These are phyloP conservation scores for Cryptosula pallasiana DNA, from an alignment of 2,888 invertebrate species.

Conservation along the genomic window DNA sequence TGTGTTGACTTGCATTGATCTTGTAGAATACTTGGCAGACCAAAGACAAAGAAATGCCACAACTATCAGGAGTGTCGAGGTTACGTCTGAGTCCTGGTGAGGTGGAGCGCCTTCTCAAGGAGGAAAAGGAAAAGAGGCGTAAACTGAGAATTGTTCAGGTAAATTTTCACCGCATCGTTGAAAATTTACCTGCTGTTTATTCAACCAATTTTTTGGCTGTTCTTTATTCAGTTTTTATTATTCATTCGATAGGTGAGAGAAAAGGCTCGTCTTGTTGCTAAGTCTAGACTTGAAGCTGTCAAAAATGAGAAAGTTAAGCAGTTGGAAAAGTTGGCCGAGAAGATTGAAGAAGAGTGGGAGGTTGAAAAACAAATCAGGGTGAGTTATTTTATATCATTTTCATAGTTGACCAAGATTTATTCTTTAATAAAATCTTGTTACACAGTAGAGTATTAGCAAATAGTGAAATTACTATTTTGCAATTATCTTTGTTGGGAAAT, in stretches of 20 bases:
- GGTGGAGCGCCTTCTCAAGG: slow-evolving; percentile 42
- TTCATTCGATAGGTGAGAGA: slow-evolving; percentile 39
- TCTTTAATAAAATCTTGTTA: too few species aligned
- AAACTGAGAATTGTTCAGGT: slow-evolving; percentile 46
- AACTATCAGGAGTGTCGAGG: slow-evolving; percentile 28
- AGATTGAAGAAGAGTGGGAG: slow-evolving; percentile 39
- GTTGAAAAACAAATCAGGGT: slow-evolving; percentile 1
- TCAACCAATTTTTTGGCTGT: too few species aligned
- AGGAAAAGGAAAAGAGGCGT: slow-evolving; percentile 43
- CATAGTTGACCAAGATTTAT: too few species aligned
- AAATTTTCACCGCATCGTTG: too few species aligned
- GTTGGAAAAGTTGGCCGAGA: slow-evolving; percentile 38
- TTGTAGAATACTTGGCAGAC: slow-evolving; percentile 6
- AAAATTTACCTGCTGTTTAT: too few species aligned
- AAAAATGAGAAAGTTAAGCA: slow-evolving; percentile 42
- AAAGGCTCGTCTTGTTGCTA: slow-evolving; percentile 45
- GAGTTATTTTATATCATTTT: too few species aligned
- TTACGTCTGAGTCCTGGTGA: slow-evolving; percentile 47
- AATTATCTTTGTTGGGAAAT: too few species aligned
- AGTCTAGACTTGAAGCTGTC: slow-evolving; percentile 42
- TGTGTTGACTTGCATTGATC: too few species aligned
- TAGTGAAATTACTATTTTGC: too few species aligned
- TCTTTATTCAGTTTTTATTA: not conserved
- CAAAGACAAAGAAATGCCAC: not conserved
- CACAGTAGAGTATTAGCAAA: too few species aligned